Evolutionary conservation across 2,797 vertebrate genomes (phyloP).

Genomic region (Acanthis flammea): DNA sequence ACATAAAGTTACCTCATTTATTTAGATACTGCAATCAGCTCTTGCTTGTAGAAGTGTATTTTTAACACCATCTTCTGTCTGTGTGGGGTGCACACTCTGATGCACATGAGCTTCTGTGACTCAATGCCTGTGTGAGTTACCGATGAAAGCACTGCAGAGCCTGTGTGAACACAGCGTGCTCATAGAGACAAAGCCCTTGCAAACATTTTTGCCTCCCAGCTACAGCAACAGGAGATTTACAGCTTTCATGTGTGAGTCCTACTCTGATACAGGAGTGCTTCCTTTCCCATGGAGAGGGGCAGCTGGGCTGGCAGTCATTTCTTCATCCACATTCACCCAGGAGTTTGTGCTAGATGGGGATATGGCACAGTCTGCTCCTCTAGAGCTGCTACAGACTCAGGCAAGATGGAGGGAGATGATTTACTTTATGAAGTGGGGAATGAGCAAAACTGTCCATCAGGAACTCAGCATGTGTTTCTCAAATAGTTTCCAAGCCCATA

Average conservation of each 20-base stretch:
- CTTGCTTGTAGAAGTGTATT: not conserved
- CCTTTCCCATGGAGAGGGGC: not conserved
- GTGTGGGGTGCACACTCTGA: not conserved
- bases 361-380: not conserved
- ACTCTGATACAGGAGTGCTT: not conserved
- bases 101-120: not conserved
- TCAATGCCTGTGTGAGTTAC: not conserved
- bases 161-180: not conserved
- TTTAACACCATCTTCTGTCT: conserved; percentile 8
- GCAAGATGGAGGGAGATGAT: not conserved
- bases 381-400: not conserved
- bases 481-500: not conserved
- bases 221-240: not conserved
- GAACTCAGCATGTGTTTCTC: not conserved
- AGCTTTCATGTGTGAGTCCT: not conserved
- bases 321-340: not conserved
- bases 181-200: not conserved
- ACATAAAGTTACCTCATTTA: conserved; percentile 54
- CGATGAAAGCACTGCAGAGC: not conserved
- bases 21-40: conserved; percentile 44
- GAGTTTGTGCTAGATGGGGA: not conserved
- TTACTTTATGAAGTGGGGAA: not conserved
- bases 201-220: not conserved
- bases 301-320: not conserved
- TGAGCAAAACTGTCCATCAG: not conserved